Evolutionary conservation across 2,113 vertebrate species (phyloP).

Genomic region (Vombatus ursinus): DNA sequence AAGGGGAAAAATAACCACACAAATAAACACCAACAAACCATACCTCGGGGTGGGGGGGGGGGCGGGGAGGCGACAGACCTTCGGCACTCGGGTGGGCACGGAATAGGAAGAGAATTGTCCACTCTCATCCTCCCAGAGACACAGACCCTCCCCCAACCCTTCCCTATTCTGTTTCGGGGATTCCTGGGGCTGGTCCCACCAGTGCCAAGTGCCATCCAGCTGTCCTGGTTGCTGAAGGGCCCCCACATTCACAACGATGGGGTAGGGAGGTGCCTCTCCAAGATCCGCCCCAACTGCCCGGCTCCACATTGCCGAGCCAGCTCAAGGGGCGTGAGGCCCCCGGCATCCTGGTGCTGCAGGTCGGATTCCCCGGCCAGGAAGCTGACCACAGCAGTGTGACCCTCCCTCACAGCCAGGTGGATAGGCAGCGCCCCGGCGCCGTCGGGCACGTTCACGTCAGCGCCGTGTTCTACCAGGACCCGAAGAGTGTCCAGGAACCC

Average conservation of each 20-base stretch:
- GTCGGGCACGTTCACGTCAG: conserved; percentile 88
- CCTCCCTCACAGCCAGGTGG: conserved; percentile 88
- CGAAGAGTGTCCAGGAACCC: conserved; percentile 92
- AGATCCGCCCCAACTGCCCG: conserved; percentile 74
- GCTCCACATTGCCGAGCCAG: conserved; percentile 81
- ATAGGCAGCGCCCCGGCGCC: conserved; percentile 87
- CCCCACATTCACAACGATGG: conserved; percentile 62
- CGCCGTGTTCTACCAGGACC: conserved; percentile 88
- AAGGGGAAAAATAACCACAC: conserved; percentile 64
- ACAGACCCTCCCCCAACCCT: not conserved
- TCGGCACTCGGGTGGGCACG: not conserved
- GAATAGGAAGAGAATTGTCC: not conserved
- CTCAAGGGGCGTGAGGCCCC: conserved; percentile 87
- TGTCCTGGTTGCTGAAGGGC: not conserved
- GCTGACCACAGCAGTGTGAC: conserved; percentile 85
- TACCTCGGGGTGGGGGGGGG: conserved; percentile 24
- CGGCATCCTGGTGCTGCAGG: conserved; percentile 84
- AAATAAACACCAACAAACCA: conserved; percentile 74
- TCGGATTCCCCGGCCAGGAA: conserved; percentile 87
- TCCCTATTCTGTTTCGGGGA: not conserved
- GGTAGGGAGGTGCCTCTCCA: conserved; percentile 55
- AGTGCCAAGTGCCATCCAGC: not conserved
- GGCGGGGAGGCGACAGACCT: conserved; percentile 55
- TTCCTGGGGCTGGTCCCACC: not conserved
- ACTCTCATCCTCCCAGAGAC: not conserved